phyloP scores from a whole-genome alignment of 2,797 vertebrate species.

The Platyrinchus mystaceus region DNA sequence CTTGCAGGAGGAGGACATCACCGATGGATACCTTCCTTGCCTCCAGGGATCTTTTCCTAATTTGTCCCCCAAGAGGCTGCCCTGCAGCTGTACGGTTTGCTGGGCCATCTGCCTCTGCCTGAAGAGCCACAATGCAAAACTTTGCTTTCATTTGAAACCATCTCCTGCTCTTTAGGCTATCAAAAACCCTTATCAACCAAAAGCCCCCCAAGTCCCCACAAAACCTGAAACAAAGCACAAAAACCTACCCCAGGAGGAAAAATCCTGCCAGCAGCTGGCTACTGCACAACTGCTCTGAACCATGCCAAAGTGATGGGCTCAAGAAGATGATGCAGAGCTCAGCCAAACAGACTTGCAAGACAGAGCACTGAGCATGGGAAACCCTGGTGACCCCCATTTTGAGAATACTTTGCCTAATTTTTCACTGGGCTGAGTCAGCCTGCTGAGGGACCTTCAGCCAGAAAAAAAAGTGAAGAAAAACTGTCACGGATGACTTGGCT shows the following conservation, averaged over 20 bases:
- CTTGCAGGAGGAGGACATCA: neutral
- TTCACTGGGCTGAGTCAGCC: neutral
- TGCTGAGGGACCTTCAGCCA: neutral
- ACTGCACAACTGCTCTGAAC: neutral
- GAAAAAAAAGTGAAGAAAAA: neutral
- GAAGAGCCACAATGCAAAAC: neutral
- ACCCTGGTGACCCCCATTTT: neutral
- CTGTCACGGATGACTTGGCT: neutral
- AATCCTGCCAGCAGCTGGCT: neutral
- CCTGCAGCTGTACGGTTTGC: neutral
- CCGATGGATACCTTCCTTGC: neutral
- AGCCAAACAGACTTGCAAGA: neutral
- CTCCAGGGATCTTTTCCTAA: neutral
- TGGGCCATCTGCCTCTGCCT: neutral
- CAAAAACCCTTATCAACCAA: neutral
- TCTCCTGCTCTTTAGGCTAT: neutral
- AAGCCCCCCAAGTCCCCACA: fast-evolving
- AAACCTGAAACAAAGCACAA: neutral
- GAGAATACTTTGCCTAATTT: neutral
- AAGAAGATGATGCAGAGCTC: neutral
- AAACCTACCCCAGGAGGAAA: neutral
- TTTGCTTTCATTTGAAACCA: neutral
- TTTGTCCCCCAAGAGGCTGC: neutral
- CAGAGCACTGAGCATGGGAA: neutral
- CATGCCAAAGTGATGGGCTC: neutral